Evolutionary conservation across 1,140 invertebrate species (phyloP).

Genomic region (Drosophila kohkoa): DNA sequence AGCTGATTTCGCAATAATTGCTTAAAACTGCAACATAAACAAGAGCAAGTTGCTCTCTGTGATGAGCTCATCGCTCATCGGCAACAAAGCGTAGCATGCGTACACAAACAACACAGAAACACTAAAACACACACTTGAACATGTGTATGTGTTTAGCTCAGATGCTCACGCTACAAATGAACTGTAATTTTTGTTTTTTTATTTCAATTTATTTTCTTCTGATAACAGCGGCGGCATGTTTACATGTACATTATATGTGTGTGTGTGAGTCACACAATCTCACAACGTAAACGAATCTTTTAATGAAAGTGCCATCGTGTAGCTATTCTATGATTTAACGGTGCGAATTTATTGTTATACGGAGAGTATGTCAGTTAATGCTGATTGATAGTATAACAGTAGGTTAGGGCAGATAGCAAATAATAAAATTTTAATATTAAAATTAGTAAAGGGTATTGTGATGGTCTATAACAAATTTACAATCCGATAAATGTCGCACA

Average conservation of each 20-base stretch:
- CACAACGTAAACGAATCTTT: background rate
- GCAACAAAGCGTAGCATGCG: slow-evolving; percentile 26
- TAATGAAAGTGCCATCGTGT: slow-evolving; percentile 10
- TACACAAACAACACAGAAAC: background rate
- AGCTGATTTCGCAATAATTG: slow-evolving; percentile 35
- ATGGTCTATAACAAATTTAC: background rate
- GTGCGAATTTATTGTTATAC: background rate
- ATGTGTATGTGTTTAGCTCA: background rate
- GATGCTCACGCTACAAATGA: background rate
- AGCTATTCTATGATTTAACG: background rate
- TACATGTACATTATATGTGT: background rate
- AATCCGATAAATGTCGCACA: slow-evolving; percentile 12
- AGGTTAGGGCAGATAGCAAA: no score
- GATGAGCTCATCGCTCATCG: slow-evolving; percentile 58
- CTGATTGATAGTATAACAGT: background rate
- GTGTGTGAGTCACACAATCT: background rate
- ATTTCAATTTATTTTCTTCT: background rate
- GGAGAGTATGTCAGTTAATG: background rate
- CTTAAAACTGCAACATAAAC: slow-evolving; percentile 55
- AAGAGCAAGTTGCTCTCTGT: slow-evolving; percentile 14
- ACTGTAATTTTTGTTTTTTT: background rate
- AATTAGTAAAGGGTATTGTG: slow-evolving; percentile 1
- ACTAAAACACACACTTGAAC: slow-evolving; percentile 1
- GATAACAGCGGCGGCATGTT: slow-evolving; percentile 1
- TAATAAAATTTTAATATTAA: background rate